Percentiles rank a stretch among this genome's conserved stretches.
Conservation (phyloP, 2,888 invertebrate species). For the Heliconius aoede region DNA sequence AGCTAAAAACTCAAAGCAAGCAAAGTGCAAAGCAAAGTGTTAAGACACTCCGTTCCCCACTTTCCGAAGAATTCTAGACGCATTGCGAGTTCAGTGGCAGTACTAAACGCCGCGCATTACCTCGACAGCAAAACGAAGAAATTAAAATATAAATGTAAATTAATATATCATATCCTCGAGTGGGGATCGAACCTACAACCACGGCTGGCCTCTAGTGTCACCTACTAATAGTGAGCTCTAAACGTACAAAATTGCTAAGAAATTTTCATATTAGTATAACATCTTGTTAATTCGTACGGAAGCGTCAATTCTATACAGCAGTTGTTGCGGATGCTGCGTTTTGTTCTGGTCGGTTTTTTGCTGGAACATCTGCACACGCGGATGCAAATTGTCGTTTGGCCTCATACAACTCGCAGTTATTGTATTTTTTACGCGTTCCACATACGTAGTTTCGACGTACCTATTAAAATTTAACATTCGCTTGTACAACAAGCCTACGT, state of each 20-base stretch:
- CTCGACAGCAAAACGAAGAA: too few relatives aligned
- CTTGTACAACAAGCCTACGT: background rate
- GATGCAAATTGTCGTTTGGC: constrained; percentile 21
- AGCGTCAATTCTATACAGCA: constrained; percentile 16
- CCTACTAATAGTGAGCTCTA: too few relatives aligned
- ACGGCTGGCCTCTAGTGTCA: too few relatives aligned
- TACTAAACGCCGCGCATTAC: too few relatives aligned
- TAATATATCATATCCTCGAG: too few relatives aligned
- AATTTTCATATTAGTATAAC: constrained; percentile 3
- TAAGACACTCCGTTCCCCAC: too few relatives aligned
- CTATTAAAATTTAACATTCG: background rate
- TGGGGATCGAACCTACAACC: too few relatives aligned
- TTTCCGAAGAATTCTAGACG: too few relatives aligned
- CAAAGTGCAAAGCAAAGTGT: too few relatives aligned
- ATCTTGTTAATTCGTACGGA: constrained; percentile 8
- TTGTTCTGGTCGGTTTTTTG: constrained; percentile 21
- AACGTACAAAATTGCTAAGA: constrained; percentile 7
- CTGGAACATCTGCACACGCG: constrained; percentile 20
- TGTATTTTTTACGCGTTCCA: constrained; percentile 7
- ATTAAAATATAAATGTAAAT: too few relatives aligned
- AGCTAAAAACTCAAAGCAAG: background rate
- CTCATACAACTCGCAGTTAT: background rate
- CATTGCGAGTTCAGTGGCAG: too few relatives aligned
- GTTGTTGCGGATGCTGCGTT: constrained; percentile 26
- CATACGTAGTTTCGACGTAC: background rate